phyloP scores from a whole-genome alignment of 2,797 vertebrate species.

The Myotis myotis region DNA sequence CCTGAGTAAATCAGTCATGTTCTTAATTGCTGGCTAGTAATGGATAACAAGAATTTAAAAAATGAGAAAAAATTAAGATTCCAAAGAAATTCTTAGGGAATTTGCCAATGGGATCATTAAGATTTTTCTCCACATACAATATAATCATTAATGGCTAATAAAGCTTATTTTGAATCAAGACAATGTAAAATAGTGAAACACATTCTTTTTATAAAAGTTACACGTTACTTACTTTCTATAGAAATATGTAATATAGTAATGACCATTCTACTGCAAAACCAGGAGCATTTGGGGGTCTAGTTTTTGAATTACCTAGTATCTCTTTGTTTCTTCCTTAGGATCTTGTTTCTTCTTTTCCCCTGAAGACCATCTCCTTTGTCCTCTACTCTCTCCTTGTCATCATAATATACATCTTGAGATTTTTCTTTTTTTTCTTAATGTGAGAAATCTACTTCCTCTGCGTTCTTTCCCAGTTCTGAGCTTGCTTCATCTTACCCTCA shows the following conservation, averaged over 20 bases:
- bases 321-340: conserved; percentile 86
- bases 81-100: conserved; percentile 55
- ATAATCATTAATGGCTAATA: conserved; percentile 76
- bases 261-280: conserved; percentile 84
- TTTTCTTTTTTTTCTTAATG: conserved; percentile 90
- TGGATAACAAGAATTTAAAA: conserved; percentile 57
- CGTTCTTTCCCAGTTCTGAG: conserved; percentile 81
- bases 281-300: conserved; percentile 71
- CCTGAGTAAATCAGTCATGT: background rate
- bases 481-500: conserved; percentile 84
- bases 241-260: conserved; percentile 85
- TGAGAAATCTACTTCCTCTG: conserved; percentile 87
- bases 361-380: conserved; percentile 82
- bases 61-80: conserved; percentile 64
- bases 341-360: conserved; percentile 91
- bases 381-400: conserved; percentile 82
- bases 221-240: conserved; percentile 81
- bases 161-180: conserved; percentile 82
- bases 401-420: conserved; percentile 89
- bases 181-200: conserved; percentile 84
- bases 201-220: conserved; percentile 84
- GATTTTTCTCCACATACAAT: conserved; percentile 59
- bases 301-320: conserved; percentile 83
- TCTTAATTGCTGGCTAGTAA: conserved; percentile 48
- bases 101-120: conserved; percentile 74